Base-by-base conservation (phyloP, 2,888 invertebrate species). In the Gibbula magus region DNA sequence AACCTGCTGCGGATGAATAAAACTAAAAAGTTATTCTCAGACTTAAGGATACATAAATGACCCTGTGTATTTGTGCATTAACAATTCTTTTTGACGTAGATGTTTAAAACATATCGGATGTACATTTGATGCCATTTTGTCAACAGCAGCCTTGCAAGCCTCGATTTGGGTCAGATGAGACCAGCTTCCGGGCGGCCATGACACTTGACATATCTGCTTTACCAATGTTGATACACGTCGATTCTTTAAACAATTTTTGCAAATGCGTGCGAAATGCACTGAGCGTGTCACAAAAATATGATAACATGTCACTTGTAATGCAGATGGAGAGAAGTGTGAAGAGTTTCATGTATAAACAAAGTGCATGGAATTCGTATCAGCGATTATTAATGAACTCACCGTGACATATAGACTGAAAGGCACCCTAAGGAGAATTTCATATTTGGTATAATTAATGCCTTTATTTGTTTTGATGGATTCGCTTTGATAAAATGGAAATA, bases 121-220 rank as follows among this genome's bases (percentile, higher is more conserved):
- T 70, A 32, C 70, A 18, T 32, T 70, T 35, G 35, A n/a, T 39
- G 70, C 16, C 35, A 70, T 70, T 18, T 32, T 70, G 70, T 10
- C 70, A 70, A 16, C n/a, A 13, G 10, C 70, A 20, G n/a, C 70
- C 70, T 35, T n/a, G 32, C n/a, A 35, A 35, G 70, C 70, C 35
- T 32, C 70, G 70, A 18, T 70, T 16, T 70, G 70, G 70, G 35
- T 70, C 70, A 70, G 70, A 20, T 32, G 35, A 16, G 20, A 70
- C n/a, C 39, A 35, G 35, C 70, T 70, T 70, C 70, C 70, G 70
- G 70, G 16, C 70, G 29, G 70, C 70, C 70, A 70, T 39, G 70
- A 39, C 39, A 70, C 70, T 70, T 70, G 70, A 70, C 39, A 35
- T 18, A 39, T 39, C n/a, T 39, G 70, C 29, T 32, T 35, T 32